phyloP scores from a whole-genome alignment of 2,888 invertebrate genomes.

The Caenorhabditis imperialis region DNA sequence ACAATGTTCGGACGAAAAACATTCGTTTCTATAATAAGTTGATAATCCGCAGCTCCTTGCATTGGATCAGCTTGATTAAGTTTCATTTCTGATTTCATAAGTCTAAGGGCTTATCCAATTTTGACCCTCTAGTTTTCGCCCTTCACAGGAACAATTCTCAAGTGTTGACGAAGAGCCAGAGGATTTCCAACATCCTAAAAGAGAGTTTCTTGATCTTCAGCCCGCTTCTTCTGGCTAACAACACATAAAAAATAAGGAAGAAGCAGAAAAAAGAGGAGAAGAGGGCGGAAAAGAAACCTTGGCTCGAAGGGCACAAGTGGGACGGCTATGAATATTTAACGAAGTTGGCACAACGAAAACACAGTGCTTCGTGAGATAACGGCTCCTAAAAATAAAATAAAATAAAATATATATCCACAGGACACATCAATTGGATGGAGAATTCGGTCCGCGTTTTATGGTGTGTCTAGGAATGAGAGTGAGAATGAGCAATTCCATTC shows the following conservation, averaged over 20 bases:
- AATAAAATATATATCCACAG: too few relatives aligned
- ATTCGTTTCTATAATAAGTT: neutral
- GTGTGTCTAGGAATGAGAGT: constrained; percentile 12
- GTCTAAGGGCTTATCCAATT: too few relatives aligned
- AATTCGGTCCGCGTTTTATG: neutral
- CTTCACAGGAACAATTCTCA: constrained; percentile 33
- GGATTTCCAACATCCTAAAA: constrained; percentile 30
- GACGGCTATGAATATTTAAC: constrained; percentile 56
- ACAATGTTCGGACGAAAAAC: neutral
- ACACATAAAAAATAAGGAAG: constrained; percentile 40
- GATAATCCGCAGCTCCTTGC: too few relatives aligned
- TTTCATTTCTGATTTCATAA: too few relatives aligned
- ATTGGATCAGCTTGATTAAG: constrained; percentile 7
- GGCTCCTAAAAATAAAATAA: too few relatives aligned
- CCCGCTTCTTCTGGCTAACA: constrained; percentile 45
- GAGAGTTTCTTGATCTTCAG: constrained; percentile 52
- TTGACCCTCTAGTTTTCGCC: neutral
- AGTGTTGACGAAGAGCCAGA: constrained; percentile 42
- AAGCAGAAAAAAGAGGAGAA: constrained; percentile 4
- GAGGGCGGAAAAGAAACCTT: constrained; percentile 28
- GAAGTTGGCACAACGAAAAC: constrained; percentile 44
- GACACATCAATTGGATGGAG: constrained; percentile 16
- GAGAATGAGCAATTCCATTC: too few relatives aligned
- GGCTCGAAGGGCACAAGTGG: constrained; percentile 21
- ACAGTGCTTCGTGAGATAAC: constrained; percentile 30